Percentiles rank a stretch among this genome's conserved stretches.
Conservation (phyloP, 2,113 vertebrate genomes). For the Cisticola juncidis region DNA sequence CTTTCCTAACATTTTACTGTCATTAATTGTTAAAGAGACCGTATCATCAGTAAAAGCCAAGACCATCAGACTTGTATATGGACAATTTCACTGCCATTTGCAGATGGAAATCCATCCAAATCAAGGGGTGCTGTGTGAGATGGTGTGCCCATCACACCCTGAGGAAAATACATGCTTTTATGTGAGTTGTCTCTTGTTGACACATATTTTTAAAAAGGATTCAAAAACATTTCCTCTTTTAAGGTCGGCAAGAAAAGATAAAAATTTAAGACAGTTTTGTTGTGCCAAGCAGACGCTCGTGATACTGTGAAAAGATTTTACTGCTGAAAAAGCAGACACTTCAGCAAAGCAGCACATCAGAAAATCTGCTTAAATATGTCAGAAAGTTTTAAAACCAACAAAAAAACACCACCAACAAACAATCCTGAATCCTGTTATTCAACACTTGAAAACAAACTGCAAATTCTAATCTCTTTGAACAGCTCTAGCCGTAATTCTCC, state of each 20-base stretch:
- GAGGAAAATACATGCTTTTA: background rate
- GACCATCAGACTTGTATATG: background rate
- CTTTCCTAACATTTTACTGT: background rate
- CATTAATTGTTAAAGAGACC: background rate
- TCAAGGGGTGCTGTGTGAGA: background rate
- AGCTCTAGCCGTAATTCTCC: conserved; percentile 7
- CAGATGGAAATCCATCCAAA: background rate
- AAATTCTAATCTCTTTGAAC: conserved; percentile 12
- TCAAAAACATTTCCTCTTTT: background rate
- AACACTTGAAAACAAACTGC: background rate
- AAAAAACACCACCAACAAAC: background rate
- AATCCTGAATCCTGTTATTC: background rate
- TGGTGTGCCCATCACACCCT: background rate
- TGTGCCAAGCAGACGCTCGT: background rate
- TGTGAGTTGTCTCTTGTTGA: background rate
- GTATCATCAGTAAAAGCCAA: background rate
- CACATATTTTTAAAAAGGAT: conserved; percentile 7
- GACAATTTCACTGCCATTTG: background rate
- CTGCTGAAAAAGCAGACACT: background rate
- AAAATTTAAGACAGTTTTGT: background rate
- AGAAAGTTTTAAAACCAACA: conserved; percentile 14
- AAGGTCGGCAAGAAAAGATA: background rate
- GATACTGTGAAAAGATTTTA: background rate
- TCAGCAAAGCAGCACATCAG: background rate
- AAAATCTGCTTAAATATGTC: conserved; percentile 23